Evolutionary conservation across 1,140 invertebrate species (phyloP), one percentile per base, ranked within the genome.

Genomic region (Philotrypesis tridentata): DNA sequence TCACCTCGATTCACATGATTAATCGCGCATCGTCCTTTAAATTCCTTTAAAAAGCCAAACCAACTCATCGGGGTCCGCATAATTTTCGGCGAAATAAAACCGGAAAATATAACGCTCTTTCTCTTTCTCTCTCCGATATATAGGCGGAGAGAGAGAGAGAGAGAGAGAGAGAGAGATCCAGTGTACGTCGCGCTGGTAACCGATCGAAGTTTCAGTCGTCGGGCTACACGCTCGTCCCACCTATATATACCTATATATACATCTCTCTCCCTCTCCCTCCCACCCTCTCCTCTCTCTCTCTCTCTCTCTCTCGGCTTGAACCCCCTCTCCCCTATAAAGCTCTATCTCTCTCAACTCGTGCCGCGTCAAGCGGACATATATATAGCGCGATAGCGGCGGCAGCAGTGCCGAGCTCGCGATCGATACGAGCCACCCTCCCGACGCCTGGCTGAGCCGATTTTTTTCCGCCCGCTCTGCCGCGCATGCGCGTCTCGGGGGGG

Each of bases 391-490:
- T 55, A 55, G 79, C 82, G 79, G 86, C 88, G 68, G 23, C 85
- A 85, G 82, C 23, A 27, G 85, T 88, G 89, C 89, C 88, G 87
- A 85, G 63, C 76, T 86, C 83, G 86, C 88, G 90, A 91, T 91
- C 90, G 90, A 91, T 91, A 91, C 89, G 87, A 74, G 79, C 68
- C 78, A 63, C 78, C 76, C 84, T 86, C 87, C 88, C 76, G 65
- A 71, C 74, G 74, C 85, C 84, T 87, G 87, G 87, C 86, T 87
- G 86, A 86, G 87, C 90, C 90, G 89, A 91, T 90, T 91, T 91
- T 91, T 91, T 91, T 85, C 68, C 85, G 82, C 88, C 87, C 87
- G 87, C 87, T 82, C 86, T 1, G 80, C 83, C 55, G 89, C 88
- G 88, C 88, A 82, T 87, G 91, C 91, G 90, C 90, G 67, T 8